Conservation (phyloP, 2,888 invertebrate species). For the Tenthredo scrophulariae region DNA sequence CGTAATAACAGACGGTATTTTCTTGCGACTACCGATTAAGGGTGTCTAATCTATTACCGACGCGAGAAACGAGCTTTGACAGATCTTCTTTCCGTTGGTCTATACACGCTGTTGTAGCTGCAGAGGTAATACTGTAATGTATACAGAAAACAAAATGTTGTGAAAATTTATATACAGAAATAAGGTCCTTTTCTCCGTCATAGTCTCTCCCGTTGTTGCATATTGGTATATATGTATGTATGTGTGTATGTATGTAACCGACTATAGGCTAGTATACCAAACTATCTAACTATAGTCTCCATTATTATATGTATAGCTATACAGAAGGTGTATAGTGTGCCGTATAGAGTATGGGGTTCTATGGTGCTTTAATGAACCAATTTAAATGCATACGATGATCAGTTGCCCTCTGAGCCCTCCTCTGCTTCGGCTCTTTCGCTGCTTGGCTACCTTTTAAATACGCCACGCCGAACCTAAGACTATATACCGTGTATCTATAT, state of each 20-base stretch:
- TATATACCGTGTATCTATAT: constrained; percentile 30
- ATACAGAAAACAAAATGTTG: constrained; percentile 9
- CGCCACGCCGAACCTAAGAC: constrained; percentile 64
- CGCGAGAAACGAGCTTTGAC: neutral
- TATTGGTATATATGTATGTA: neutral
- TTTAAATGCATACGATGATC: constrained; percentile 79
- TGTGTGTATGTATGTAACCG: neutral
- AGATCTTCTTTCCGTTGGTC: neutral
- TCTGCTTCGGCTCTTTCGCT: constrained; percentile 67
- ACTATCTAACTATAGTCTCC: constrained; percentile 43
- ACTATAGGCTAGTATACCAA: neutral
- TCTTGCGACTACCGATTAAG: neutral
- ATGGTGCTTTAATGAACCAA: constrained; percentile 77
- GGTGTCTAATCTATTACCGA: neutral
- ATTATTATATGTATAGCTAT: constrained; percentile 48
- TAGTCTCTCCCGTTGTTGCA: neutral
- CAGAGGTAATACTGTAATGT: neutral
- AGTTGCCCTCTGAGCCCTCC: constrained; percentile 76
- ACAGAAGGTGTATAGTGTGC: constrained; percentile 47
- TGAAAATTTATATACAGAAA: neutral
- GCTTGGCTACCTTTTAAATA: constrained; percentile 68
- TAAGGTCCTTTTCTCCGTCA: neutral
- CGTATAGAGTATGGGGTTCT: constrained; percentile 54
- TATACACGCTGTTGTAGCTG: neutral
- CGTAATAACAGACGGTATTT: neutral